Percentiles rank a stretch among this genome's conserved stretches.
phyloP scores from a whole-genome alignment of 2,797 vertebrate genomes.

The Gallinago solitaria region DNA sequence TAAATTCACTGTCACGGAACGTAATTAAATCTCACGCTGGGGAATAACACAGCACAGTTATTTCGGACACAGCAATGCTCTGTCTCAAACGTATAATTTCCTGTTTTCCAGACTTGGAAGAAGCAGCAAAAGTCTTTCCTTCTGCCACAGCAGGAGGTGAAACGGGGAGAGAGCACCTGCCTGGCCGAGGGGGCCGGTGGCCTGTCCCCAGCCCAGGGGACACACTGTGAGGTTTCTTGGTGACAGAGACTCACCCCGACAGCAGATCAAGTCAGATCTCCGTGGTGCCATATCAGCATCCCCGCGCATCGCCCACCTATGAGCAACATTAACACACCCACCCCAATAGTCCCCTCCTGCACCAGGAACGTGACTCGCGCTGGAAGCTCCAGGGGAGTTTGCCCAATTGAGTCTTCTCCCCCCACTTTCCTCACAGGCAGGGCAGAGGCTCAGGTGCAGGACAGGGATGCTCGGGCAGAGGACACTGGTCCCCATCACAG shows the following conservation, averaged over 20 bases:
- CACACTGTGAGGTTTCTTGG: rapidly evolving
- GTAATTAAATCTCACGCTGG: conserved; percentile 53
- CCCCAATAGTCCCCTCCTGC: neutral
- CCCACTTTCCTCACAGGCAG: neutral
- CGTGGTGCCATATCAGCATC: neutral
- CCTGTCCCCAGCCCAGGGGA: neutral
- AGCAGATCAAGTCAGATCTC: neutral
- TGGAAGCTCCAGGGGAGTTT: neutral
- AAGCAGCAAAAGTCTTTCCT: neutral
- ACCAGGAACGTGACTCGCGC: rapidly evolving
- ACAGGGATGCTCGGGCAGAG: neutral
- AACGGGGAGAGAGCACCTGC: neutral
- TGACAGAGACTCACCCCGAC: rapidly evolving
- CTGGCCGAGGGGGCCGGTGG: rapidly evolving
- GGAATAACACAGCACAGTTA: conserved; percentile 29
- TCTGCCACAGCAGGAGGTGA: neutral
- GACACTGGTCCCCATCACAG: rapidly evolving
- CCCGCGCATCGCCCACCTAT: neutral
- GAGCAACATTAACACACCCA: neutral
- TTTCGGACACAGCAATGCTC: neutral
- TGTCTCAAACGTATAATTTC: neutral
- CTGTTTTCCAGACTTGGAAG: neutral
- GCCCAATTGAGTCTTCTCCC: neutral
- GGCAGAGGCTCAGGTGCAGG: neutral
- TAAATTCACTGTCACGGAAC: conserved; percentile 31